Conservation (phyloP, 2,797 vertebrate genomes). For the Melanotaenia boesemani region DNA sequence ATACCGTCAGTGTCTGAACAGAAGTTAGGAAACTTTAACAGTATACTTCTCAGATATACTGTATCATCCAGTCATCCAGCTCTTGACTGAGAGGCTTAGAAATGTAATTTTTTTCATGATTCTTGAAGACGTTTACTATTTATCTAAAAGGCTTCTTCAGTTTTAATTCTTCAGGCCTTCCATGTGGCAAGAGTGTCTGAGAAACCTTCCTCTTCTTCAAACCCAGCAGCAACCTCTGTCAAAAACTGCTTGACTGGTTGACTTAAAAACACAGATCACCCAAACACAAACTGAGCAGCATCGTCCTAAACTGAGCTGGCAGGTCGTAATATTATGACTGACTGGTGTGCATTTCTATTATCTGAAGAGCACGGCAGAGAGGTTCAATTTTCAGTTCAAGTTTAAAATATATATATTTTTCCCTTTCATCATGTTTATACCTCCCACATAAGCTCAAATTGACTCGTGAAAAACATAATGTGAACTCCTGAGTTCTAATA, state of each 20-base stretch:
- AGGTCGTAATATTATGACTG: neutral
- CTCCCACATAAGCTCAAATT: neutral
- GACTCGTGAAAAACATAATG: conserved; percentile 10
- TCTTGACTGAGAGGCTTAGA: too few relatives aligned
- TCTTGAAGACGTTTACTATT: too few relatives aligned
- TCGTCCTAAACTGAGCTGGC: neutral
- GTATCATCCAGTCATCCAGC: too few relatives aligned
- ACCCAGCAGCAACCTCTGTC: too few relatives aligned
- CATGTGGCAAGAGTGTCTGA: too few relatives aligned
- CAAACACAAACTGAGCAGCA: neutral
- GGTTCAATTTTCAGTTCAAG: neutral
- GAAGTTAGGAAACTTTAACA: neutral
- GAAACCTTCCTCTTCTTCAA: too few relatives aligned
- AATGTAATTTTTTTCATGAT: too few relatives aligned
- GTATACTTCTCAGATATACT: too few relatives aligned
- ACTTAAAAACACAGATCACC: too few relatives aligned
- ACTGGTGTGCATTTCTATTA: neutral
- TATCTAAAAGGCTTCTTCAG: too few relatives aligned
- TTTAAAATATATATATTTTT: neutral
- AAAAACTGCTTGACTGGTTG: too few relatives aligned
- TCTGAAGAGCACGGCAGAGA: neutral
- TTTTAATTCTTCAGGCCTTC: too few relatives aligned
- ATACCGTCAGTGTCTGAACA: neutral
- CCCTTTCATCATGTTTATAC: neutral
- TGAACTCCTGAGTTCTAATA: conserved; percentile 6